Percentiles rank a stretch among this genome's conserved stretches.
Evolutionary conservation across 2,888 invertebrate species (phyloP).

Genomic region (Hypomecis punctinalis): DNA sequence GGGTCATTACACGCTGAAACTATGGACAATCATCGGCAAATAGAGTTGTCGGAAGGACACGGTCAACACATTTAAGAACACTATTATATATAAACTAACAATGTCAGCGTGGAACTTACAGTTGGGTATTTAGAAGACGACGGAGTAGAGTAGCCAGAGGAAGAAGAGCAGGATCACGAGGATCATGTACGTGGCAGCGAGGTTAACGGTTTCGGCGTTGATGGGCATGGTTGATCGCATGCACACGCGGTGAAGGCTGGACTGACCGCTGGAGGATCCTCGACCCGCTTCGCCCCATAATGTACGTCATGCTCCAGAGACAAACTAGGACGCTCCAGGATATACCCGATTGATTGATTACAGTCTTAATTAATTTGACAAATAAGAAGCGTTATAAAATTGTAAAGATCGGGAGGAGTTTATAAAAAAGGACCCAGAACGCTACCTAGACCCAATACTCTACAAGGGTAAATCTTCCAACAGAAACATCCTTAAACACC

Average conservation of each 20-base stretch:
- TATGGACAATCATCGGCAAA: no score
- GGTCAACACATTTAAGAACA: no score
- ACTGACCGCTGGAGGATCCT: constrained; percentile 65
- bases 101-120: constrained; percentile 10
- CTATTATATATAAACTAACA: no score
- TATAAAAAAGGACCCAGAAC: no score
- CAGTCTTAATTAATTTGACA: background rate
- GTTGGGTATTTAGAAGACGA: constrained; percentile 68
- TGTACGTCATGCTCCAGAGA: constrained; percentile 68
- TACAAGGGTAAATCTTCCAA: no score
- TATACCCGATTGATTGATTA: constrained; percentile 11
- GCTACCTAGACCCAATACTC: no score
- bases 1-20: background rate
- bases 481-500: constrained; percentile 1
- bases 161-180: constrained; percentile 87
- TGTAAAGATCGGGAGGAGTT: no score
- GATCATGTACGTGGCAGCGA: constrained; percentile 89
- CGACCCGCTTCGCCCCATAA: constrained; percentile 46
- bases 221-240: constrained; percentile 73
- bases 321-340: constrained; percentile 57
- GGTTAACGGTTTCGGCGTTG: constrained; percentile 87
- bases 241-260: constrained; percentile 47
- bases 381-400: no score
- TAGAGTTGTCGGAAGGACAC: no score
- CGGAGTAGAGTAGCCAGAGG: constrained; percentile 88